A percentile compares a stretch with the other conserved stretches of the same genome.
These are phyloP conservation scores for Meloidogyne exigua DNA, from an alignment of 1,140 invertebrate species.

Conservation along the genomic window DNA sequence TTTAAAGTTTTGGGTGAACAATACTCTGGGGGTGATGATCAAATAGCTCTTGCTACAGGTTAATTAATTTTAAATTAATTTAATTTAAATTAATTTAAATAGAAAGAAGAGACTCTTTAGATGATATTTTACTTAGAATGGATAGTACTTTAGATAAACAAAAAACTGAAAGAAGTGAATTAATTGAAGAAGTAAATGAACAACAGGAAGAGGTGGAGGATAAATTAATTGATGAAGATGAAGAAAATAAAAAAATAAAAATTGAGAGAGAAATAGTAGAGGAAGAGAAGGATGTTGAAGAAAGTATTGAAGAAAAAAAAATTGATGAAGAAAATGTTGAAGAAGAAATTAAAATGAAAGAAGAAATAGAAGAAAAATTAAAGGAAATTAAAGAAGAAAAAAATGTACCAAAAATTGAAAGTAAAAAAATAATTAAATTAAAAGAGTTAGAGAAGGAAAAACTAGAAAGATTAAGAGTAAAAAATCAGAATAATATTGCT, in stretches of 20 bases:
- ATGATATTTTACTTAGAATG: constrained; percentile 1
- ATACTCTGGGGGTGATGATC: constrained; percentile 23
- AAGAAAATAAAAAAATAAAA: background rate
- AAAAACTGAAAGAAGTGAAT: constrained; percentile 1
- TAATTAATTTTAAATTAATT: background rate
- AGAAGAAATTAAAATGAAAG: background rate
- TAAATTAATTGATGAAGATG: background rate
- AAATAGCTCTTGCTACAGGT: background rate
- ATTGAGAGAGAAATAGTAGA: background rate
- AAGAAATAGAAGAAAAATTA: background rate
- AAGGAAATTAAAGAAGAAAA: background rate
- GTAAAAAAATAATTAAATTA: background rate
- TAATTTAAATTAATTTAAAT: background rate
- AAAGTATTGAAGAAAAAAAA: background rate
- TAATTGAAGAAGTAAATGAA: background rate
- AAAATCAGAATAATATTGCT: background rate
- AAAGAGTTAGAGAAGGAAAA: background rate
- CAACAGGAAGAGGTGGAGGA: background rate
- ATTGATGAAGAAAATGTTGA: background rate
- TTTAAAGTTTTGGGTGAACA: constrained; percentile 49
- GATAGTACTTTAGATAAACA: background rate
- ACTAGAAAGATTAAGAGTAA: background rate
- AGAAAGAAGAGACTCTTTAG: constrained; percentile 1
- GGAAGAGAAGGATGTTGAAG: background rate
- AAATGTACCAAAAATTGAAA: background rate